phyloP scores from a whole-genome alignment of 2,797 vertebrate species.

The Petrocephalus schoutedeni region DNA sequence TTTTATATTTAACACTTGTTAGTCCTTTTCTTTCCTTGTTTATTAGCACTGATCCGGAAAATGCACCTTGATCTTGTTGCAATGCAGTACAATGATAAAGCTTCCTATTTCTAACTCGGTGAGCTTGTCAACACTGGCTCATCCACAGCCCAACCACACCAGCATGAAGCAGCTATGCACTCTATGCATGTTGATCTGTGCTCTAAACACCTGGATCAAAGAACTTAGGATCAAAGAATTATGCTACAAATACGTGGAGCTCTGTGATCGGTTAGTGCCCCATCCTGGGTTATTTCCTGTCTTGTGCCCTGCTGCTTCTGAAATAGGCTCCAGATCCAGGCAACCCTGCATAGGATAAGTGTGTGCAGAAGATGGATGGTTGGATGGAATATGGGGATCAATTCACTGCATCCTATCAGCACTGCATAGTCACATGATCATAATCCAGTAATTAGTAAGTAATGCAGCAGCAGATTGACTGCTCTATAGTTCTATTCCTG shows the following conservation, averaged over 20 bases:
- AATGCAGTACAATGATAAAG: background rate
- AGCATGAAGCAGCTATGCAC: background rate
- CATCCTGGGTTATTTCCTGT: background rate
- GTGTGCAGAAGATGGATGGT: background rate
- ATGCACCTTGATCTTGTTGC: background rate
- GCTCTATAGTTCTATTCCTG: background rate
- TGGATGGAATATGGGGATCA: background rate
- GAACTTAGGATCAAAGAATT: background rate
- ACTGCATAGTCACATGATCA: background rate
- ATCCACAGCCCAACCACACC: background rate
- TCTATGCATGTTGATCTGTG: background rate
- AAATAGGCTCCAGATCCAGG: background rate
- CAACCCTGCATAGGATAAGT: background rate
- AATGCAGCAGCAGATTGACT: background rate
- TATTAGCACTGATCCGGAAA: background rate
- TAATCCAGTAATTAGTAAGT: background rate
- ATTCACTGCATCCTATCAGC: background rate
- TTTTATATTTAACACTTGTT: background rate
- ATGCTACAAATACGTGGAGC: background rate
- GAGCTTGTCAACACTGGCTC: background rate
- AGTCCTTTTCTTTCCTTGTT: background rate
- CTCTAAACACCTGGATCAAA: no score
- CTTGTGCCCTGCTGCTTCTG: background rate
- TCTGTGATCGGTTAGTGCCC: background rate
- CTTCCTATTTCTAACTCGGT: background rate